Conservation (phyloP, 2,113 vertebrate genomes). For the Hippolais icterina region DNA sequence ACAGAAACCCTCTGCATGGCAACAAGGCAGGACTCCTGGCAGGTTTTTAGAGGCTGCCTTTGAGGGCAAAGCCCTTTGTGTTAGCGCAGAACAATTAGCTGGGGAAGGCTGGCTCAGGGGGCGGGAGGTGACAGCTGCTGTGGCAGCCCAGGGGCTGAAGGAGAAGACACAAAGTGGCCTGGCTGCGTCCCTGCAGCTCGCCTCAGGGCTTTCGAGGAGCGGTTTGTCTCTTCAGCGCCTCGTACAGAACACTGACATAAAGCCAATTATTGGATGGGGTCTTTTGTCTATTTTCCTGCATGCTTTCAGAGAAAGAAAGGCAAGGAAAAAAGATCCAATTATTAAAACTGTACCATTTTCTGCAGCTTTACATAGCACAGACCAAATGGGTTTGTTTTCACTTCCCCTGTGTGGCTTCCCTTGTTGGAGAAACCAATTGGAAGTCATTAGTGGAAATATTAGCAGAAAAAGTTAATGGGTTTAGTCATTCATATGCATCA, state of each 20-base stretch:
- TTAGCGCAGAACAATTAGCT: not conserved
- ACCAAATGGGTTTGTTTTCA: not conserved
- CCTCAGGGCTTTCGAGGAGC: not conserved
- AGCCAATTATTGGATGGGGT: not conserved
- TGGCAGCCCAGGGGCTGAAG: not conserved
- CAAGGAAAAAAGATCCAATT: not conserved
- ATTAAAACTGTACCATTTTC: not conserved
- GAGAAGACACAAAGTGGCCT: not conserved
- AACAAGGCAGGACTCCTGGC: not conserved
- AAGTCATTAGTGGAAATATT: constrained; percentile 47
- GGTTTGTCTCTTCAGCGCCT: not conserved
- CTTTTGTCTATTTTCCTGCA: not conserved
- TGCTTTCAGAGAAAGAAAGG: not conserved
- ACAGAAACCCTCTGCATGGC: not conserved
- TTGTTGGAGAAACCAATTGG: constrained; percentile 9
- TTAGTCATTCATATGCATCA: not conserved
- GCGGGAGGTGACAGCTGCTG: constrained; percentile 39
- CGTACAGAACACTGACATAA: not conserved
- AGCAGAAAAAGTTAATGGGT: constrained; percentile 8
- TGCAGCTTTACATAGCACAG: not conserved
- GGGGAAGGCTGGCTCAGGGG: not conserved
- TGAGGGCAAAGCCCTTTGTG: not conserved
- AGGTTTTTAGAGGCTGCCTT: not conserved
- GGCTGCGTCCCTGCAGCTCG: not conserved
- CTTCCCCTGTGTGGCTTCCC: not conserved